Conservation (phyloP, 2,113 vertebrate genomes). For the Sylvietta virens region DNA sequence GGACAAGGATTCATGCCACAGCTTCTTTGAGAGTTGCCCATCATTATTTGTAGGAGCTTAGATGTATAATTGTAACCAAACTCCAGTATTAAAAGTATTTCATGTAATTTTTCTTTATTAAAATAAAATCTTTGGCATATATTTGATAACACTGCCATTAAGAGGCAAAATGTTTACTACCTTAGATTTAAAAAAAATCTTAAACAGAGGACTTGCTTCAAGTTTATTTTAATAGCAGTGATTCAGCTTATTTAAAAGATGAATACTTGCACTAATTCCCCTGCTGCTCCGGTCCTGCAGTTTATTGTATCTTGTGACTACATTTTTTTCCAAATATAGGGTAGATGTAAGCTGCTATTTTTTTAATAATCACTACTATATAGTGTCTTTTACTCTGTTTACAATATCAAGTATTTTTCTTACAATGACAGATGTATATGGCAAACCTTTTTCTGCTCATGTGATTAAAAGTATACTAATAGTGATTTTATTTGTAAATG, state of each 20-base stretch:
- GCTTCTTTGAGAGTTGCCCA: constrained; percentile 70
- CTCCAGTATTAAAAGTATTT: constrained; percentile 79
- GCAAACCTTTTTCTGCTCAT: constrained; percentile 65
- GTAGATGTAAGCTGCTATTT: constrained; percentile 77
- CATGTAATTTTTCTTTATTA: constrained; percentile 72
- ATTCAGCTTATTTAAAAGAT: constrained; percentile 66
- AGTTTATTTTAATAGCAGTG: constrained; percentile 75
- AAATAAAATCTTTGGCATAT: constrained; percentile 72
- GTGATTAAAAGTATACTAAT: constrained; percentile 59
- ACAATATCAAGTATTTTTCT: constrained; percentile 71
- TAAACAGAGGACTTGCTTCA: constrained; percentile 81
- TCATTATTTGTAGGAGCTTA: constrained; percentile 73
- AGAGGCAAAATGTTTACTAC: constrained; percentile 74
- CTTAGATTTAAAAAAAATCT: constrained; percentile 66
- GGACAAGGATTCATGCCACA: constrained; percentile 74
- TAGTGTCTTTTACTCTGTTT: constrained; percentile 76
- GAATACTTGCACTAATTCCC: constrained; percentile 72
- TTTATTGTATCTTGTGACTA: constrained; percentile 72
- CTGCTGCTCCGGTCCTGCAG: constrained; percentile 70
- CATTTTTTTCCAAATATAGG: constrained; percentile 66
- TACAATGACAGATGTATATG: constrained; percentile 59
- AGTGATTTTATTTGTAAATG: constrained; percentile 54
- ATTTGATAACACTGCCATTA: constrained; percentile 74
- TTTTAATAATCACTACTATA: constrained; percentile 75
- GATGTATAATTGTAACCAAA: constrained; percentile 71